Percentiles rank a stretch among this genome's conserved stretches.
phyloP scores from a whole-genome alignment of 1,140 invertebrate species.

The Euura lappo region DNA sequence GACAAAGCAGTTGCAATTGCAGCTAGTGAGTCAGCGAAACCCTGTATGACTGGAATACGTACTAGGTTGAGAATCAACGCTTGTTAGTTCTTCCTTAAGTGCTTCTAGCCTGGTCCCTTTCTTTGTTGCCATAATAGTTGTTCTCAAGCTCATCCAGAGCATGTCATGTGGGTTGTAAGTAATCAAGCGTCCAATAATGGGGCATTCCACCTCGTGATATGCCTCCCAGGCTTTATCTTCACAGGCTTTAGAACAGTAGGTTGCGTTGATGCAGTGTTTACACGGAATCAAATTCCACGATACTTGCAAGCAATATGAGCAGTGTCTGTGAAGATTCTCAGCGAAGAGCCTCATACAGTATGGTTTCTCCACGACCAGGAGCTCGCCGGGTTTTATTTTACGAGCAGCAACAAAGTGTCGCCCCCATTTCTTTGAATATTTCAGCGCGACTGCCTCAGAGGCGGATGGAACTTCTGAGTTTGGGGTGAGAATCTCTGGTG shows the following conservation, averaged over 20 bases:
- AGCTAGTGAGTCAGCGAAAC: constrained; percentile 8
- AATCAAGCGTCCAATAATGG: constrained; percentile 66
- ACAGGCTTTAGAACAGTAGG: constrained; percentile 79
- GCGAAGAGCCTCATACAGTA: constrained; percentile 73
- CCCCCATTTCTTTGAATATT: constrained; percentile 64
- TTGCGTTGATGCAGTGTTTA: constrained; percentile 65
- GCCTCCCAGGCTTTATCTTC: constrained; percentile 62
- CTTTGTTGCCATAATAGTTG: constrained; percentile 64
- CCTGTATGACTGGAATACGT: too few species aligned
- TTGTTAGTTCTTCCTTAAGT: constrained; percentile 52
- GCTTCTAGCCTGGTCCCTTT: constrained; percentile 57
- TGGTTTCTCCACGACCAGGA: constrained; percentile 80
- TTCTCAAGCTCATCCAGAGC: constrained; percentile 69
- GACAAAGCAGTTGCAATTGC: constrained; percentile 34
- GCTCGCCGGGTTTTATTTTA: constrained; percentile 76
- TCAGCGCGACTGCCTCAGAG: constrained; percentile 65
- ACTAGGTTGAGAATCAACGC: constrained; percentile 42
- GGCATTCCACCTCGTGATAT: constrained; percentile 81
- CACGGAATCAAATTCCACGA: constrained; percentile 70
- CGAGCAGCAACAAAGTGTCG: constrained; percentile 69
- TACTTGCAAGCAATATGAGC: constrained; percentile 75
- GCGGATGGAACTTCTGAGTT: constrained; percentile 64
- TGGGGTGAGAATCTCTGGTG: constrained; percentile 14
- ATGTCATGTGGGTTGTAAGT: constrained; percentile 64
- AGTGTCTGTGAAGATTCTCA: constrained; percentile 67